Percentiles rank a stretch among this genome's conserved stretches.
Conservation (phyloP, 2,113 vertebrate genomes). For the Tyrannus savana region DNA sequence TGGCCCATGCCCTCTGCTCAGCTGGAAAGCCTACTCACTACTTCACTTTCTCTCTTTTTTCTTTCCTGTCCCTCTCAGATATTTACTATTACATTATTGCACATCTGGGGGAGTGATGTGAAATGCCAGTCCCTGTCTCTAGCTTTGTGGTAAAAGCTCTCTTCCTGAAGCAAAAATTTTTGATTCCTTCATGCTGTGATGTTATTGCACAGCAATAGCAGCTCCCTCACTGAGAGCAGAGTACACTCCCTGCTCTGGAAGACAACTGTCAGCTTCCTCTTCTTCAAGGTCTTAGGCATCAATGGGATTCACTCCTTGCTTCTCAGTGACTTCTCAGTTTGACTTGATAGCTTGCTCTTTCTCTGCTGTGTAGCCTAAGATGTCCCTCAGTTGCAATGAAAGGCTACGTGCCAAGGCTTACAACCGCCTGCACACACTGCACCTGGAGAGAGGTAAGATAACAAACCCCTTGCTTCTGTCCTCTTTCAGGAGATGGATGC, state of each 20-base stretch:
- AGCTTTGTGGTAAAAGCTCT: neutral
- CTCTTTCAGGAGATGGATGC: neutral
- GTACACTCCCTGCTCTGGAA: neutral
- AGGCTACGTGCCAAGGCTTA: neutral
- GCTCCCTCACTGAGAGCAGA: neutral
- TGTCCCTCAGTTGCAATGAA: neutral
- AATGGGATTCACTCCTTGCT: neutral
- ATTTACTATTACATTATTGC: neutral
- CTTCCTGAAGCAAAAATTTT: neutral
- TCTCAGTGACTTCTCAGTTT: neutral
- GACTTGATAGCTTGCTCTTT: neutral
- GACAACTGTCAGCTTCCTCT: neutral
- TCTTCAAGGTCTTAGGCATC: neutral
- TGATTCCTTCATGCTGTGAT: neutral
- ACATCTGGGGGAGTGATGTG: neutral
- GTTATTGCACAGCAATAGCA: neutral
- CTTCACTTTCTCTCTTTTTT: neutral
- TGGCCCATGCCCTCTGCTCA: neutral
- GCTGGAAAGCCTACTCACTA: neutral
- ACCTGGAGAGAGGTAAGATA: neutral
- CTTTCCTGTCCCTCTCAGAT: neutral
- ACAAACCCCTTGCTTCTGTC: fast-evolving
- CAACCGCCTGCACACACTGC: neutral
- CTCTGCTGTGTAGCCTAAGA: fast-evolving
- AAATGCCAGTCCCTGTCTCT: neutral